Base-by-base conservation (phyloP, 2,113 vertebrate species). In the Cryptomyrus ogoouensis region DNA sequence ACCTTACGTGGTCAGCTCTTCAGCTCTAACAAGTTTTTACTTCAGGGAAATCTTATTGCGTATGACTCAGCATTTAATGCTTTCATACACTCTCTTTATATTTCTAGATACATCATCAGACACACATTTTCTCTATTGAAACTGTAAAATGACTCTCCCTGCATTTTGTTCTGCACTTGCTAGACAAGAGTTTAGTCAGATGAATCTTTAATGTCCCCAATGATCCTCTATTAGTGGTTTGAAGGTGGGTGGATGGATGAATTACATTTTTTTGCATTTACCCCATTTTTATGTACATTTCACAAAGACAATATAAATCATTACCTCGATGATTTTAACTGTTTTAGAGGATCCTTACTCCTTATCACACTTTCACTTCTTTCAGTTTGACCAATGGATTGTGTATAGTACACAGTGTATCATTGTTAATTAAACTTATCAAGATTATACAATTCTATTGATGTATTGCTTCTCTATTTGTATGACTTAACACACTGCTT, bases 51-150 rank as follows among this genome's bases (percentile, higher is more conserved):
- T 39, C 27, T 77, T n/a, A 27, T 27, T 31, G 15, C 7, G 31
- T 77, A n/a, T 77, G 70, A 80, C 70, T 39, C 74, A 80, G 74
- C 31, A 80, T 80, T 80, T 80, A 39, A 80, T 80, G 74, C 31
- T 80, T 80, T 42, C 5, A 80, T 39, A 80, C 62, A 70, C 31
- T 42, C 6, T 77, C 35, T 77, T 77, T 77, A 39, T 77, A 80
- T 80, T 42, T 42, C 35, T 35, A 42, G 31, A 42, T 42, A 80
- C 74, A 42, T 77, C 74, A 77, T 42, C 31, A 77, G 8, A 42
- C 17, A 17, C 74, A 35, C 15, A 35, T 42, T 19, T 19, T 42
- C 35, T 42, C 13, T 80, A 19, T 42, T 80, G 17, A 42, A 80
- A 7, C 35, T 39, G 74, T 42, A 80, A 80, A 42, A 80, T 19